A percentile compares a stretch with the other conserved stretches of the same genome.
These are phyloP conservation scores for Xestia ashworthii DNA, from an alignment of 2,888 invertebrate genomes.

Conservation along the genomic window DNA sequence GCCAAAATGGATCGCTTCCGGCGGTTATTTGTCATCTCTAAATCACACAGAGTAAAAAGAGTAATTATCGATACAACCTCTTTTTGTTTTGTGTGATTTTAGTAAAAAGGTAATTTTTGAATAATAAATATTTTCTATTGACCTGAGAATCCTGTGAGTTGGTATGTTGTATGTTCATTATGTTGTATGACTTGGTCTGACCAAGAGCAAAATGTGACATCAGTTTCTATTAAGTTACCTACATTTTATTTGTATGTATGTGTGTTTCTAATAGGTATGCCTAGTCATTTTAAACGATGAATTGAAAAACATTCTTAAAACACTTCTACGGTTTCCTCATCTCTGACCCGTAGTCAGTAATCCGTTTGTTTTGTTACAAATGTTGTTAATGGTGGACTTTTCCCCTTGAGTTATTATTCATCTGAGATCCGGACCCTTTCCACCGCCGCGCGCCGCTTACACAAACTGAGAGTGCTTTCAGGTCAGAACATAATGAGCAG, in stretches of 20 bases:
- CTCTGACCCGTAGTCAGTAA: constrained; percentile 70
- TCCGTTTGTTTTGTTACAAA: constrained; percentile 77
- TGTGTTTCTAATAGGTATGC: constrained; percentile 1
- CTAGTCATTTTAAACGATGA: not conserved
- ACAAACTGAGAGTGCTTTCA: constrained; percentile 71
- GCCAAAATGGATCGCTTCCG: constrained; percentile 90
- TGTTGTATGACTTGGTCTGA: not conserved
- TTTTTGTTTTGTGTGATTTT: constrained; percentile 18
- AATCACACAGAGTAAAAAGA: constrained; percentile 75
- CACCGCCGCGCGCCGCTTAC: constrained; percentile 36
- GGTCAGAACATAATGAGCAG: constrained; percentile 76
- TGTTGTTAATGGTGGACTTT: constrained; percentile 74
- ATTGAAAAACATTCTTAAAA: not conserved
- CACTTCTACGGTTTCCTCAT: constrained; percentile 66
- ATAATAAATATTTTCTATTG: not conserved
- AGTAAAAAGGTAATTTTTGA: not conserved
- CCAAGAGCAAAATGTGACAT: not conserved
- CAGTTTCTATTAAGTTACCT: not conserved
- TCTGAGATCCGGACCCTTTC: constrained; percentile 72
- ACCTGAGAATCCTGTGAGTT: not conserved
- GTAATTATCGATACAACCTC: constrained; percentile 58
- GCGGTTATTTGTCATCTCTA: constrained; percentile 88
- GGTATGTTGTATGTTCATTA: not conserved
- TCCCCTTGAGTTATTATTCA: constrained; percentile 72
- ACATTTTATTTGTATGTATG: not conserved